A percentile compares a stretch with the other conserved stretches of the same genome.
phyloP scores from a whole-genome alignment of 2,797 vertebrate species.

The Gymnothorax reevesii region DNA sequence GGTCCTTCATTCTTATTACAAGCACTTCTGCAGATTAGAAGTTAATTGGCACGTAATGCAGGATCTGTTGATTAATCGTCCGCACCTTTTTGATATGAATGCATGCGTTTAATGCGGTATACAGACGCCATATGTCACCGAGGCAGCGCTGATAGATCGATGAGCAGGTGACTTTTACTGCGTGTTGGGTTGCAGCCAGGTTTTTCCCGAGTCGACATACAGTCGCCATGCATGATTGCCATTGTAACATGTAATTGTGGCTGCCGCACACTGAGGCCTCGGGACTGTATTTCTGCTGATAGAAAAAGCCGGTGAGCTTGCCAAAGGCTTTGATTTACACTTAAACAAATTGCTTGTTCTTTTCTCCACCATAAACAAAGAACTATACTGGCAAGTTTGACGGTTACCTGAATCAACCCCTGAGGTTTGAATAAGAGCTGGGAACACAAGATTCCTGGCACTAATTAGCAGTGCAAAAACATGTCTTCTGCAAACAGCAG shows the following conservation, averaged over 20 bases:
- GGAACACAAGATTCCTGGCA: background rate
- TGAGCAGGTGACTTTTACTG: background rate
- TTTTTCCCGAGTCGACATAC: background rate
- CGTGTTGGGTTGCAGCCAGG: background rate
- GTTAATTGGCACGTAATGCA: background rate
- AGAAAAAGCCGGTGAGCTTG: background rate
- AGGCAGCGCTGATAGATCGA: background rate
- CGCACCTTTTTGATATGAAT: background rate
- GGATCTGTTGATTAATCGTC: background rate
- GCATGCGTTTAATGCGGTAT: background rate
- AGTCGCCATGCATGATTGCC: background rate
- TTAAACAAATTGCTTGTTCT: background rate
- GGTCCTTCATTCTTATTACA: background rate
- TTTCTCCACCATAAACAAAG: background rate
- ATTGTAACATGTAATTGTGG: background rate
- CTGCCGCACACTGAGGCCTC: background rate
- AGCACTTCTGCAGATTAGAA: constrained; percentile 8
- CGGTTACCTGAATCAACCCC: background rate
- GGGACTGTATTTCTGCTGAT: background rate
- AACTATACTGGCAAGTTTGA: background rate
- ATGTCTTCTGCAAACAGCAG: background rate
- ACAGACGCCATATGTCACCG: background rate
- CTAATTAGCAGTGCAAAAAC: background rate
- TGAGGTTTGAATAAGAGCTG: background rate
- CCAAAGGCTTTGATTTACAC: background rate